Evolutionary conservation across 2,113 vertebrate genomes (phyloP).

Genomic region (Grammomys dolichurus): DNA sequence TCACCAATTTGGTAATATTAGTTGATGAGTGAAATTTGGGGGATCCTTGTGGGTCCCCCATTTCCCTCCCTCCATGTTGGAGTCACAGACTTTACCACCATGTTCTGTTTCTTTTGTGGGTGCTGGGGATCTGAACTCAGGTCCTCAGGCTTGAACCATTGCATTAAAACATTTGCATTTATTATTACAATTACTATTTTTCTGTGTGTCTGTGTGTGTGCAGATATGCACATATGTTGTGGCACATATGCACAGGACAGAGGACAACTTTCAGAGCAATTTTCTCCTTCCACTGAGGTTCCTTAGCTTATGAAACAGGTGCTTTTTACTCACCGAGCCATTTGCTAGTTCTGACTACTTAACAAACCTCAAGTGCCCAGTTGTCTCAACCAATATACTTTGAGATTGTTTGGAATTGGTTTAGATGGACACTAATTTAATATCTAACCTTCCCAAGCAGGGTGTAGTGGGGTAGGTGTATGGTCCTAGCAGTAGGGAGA

Average conservation of each 20-base stretch:
- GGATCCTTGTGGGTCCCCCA: neutral
- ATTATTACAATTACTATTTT: neutral
- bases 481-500: neutral
- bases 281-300: neutral
- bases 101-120: neutral
- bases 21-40: neutral
- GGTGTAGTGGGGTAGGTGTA: neutral
- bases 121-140: neutral
- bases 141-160: neutral
- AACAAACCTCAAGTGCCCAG: neutral
- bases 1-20: neutral
- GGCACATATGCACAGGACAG: neutral
- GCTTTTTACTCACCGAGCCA: neutral
- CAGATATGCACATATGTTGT: neutral
- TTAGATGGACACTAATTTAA: slow-evolving; percentile 24
- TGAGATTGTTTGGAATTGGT: slow-evolving; percentile 30
- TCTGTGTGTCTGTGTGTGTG: neutral
- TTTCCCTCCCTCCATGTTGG: neutral
- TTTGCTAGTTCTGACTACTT: neutral
- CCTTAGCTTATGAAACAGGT: neutral
- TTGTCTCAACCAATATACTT: slow-evolving; percentile 16
- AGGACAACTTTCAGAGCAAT: neutral
- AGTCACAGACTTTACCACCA: neutral
- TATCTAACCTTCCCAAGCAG: neutral
- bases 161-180: neutral